phyloP scores from a whole-genome alignment of 2,797 vertebrate genomes.

The Clarias pachynema region DNA sequence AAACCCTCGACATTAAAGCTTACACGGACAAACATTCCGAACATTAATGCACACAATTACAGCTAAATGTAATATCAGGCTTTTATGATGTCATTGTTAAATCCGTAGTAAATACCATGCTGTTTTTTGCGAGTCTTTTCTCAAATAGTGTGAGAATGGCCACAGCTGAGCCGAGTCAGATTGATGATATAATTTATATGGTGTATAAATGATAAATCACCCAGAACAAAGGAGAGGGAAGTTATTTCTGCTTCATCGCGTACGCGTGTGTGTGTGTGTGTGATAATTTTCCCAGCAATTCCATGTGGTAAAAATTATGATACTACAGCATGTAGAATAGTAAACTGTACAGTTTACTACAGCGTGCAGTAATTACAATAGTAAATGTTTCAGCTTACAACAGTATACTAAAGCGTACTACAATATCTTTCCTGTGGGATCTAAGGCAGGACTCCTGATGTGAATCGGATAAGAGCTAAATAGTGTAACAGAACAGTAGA shows the following conservation, averaged over 20 bases:
- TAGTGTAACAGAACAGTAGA: not conserved
- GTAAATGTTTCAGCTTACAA: too few relatives aligned
- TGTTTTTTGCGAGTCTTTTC: too few relatives aligned
- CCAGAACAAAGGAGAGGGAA: not conserved
- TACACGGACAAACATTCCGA: not conserved
- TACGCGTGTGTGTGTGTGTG: not conserved
- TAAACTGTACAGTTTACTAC: too few relatives aligned
- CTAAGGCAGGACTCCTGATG: too few relatives aligned
- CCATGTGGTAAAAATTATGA: too few relatives aligned
- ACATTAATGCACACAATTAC: not conserved
- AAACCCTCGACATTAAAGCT: not conserved
- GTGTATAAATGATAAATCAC: not conserved
- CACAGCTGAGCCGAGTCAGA: not conserved
- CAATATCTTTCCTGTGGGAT: too few relatives aligned
- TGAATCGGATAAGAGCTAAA: not conserved
- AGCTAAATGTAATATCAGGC: not conserved
- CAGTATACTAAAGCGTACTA: too few relatives aligned
- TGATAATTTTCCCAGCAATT: too few relatives aligned
- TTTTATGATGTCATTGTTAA: not conserved
- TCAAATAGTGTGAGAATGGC: not conserved
- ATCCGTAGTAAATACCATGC: not conserved
- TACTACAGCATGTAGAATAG: too few relatives aligned
- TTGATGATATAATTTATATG: not conserved
- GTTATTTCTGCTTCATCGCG: too few relatives aligned
- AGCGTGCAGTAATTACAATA: too few relatives aligned